These are phyloP conservation scores for Aricia artaxerxes DNA, from an alignment of 2,888 invertebrate genomes.

Conservation along the genomic window DNA sequence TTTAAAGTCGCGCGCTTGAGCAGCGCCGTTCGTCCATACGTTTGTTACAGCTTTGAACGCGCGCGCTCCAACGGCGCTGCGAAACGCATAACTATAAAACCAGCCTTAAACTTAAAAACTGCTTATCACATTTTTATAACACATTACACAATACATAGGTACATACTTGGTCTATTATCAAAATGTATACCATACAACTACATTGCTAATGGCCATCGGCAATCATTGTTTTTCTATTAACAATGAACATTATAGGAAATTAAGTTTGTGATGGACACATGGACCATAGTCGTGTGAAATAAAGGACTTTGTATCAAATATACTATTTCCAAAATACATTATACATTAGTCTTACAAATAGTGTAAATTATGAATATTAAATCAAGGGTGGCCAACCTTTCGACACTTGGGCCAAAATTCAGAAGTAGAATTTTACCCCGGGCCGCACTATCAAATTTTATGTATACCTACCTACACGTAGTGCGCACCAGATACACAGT, in stretches of 20 bases:
- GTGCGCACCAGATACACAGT: no score
- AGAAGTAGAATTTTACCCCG: no score
- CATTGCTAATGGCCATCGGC: not conserved
- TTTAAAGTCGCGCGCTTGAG: no score
- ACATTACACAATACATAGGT: not conserved
- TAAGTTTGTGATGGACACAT: not conserved
- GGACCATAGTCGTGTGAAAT: not conserved
- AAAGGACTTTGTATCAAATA: not conserved
- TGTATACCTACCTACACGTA: no score
- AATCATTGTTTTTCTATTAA: not conserved
- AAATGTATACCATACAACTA: not conserved
- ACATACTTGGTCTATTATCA: not conserved
- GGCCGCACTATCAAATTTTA: no score
- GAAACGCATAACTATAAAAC: no score
- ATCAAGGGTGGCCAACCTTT: no score
- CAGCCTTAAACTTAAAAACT: not conserved
- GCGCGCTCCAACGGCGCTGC: no score
- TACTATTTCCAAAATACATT: not conserved
- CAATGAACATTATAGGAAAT: not conserved
- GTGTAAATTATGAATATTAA: not conserved
- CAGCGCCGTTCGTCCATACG: no score
- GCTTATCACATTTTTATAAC: conserved; percentile 21
- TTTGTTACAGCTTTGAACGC: no score
- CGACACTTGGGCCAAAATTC: no score
- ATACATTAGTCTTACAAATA: not conserved